Conservation (phyloP, 2,113 vertebrate genomes). For the Dendropsophus ebraccatus region DNA sequence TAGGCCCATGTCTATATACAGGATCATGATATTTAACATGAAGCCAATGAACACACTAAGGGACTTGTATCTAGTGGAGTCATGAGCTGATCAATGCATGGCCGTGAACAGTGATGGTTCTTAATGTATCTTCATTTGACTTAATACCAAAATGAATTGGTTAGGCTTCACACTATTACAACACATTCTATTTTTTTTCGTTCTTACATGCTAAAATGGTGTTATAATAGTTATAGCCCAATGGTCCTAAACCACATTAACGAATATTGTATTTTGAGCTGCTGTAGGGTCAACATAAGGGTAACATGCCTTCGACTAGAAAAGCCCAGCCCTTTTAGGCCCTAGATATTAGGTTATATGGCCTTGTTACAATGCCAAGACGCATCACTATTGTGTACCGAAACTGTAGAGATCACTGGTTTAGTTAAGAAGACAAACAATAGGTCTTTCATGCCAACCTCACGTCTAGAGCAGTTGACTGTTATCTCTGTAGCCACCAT, state of each 20-base stretch:
- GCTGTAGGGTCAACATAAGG: background rate
- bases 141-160: background rate
- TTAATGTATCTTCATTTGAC: background rate
- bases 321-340: background rate
- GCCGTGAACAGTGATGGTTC: background rate
- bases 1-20: background rate
- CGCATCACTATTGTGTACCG: background rate
- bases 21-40: background rate
- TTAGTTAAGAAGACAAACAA: background rate
- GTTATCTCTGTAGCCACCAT: conserved; percentile 6
- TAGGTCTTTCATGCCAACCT: background rate
- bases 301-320: background rate
- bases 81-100: background rate
- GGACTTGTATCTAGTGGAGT: background rate
- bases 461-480: conserved; percentile 12
- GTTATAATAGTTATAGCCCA: background rate
- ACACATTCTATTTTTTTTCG: background rate
- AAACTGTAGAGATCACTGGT: background rate
- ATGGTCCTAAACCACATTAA: background rate
- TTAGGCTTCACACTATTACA: background rate
- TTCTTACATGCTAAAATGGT: background rate
- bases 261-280: background rate
- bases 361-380: background rate
- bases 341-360: background rate
- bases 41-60: background rate